Evolutionary conservation across 2,888 invertebrate species (phyloP), one percentile per base, ranked within the genome.

Genomic region (Nephrotoma flavescens): DNA sequence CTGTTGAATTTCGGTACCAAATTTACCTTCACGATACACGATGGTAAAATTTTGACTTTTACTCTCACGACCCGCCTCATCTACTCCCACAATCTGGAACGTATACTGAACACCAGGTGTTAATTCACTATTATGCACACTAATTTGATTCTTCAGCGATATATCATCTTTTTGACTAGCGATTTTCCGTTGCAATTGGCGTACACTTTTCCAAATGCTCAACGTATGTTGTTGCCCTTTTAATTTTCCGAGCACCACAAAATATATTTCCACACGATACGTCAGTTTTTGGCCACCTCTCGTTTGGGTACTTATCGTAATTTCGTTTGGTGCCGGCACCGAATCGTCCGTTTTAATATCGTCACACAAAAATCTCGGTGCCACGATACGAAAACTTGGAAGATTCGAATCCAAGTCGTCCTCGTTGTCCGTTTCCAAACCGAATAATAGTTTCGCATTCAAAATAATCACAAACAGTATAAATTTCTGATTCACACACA

Each of bases 31-130:
- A 12, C 42, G 71, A 86, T 71, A 86, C 0, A 42, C 19, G 5
- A 86, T 71, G 6, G 86, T 42, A 71, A 71, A 83, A 71, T 86
- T 86, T 86, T 86, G 71, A 44, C 71, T 71, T 42, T 86, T 19
- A 86, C 86, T 86, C 12, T 71, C 44, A 1, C 71, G 19, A 5
- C 42, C 42, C 42, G 71, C 42, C 12, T 83, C 71, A 42, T 71
- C 44, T 3, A 83, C 12, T 1, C 86, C 86, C 2, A 86, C 42
- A 31, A 86, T 86, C 19, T 86, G 6, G 11, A 86, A 86, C 0
- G 83, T 42, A 44, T 86, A 86, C 6, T 12, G 42, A 42, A 86
- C 86, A 2, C 86, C 86, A 6, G 86, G 71, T 6, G 83, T 86
- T 19, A 86, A 41, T 71, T 86, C 41, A 9, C 42, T 71, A 6